A percentile compares a stretch with the other conserved stretches of the same genome.
phyloP scores from a whole-genome alignment of 2,888 invertebrate genomes.

The Stenodema calcarata region DNA sequence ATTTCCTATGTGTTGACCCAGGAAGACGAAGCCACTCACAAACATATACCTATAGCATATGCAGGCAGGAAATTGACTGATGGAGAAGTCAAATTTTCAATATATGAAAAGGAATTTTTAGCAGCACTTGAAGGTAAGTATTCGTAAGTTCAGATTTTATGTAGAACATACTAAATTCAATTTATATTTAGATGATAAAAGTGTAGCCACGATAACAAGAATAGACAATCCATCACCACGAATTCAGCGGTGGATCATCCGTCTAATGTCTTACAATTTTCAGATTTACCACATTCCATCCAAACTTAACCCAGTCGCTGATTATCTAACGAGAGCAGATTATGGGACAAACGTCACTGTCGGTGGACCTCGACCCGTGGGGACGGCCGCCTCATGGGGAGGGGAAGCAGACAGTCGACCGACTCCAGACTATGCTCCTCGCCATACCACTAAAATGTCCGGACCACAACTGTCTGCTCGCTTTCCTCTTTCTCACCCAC shows the following conservation, averaged over 20 bases:
- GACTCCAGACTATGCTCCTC: too few relatives aligned
- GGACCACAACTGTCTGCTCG: too few relatives aligned
- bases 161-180: not conserved
- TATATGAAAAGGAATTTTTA: not conserved
- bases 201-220: not conserved
- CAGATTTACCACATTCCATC: not conserved
- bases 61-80: not conserved
- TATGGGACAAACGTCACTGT: too few relatives aligned
- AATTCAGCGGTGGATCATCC: not conserved
- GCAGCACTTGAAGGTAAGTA: not conserved
- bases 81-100: not conserved
- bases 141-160: not conserved
- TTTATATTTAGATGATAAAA: not conserved
- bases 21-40: not conserved
- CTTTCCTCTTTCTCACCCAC: too few relatives aligned
- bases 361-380: too few relatives aligned
- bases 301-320: not conserved
- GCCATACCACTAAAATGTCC: too few relatives aligned
- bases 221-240: not conserved
- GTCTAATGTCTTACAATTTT: not conserved
- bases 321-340: not conserved
- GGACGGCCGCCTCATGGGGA: too few relatives aligned
- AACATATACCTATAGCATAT: not conserved
- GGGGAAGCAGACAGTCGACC: too few relatives aligned
- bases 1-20: not conserved